phyloP scores from a whole-genome alignment of 2,113 vertebrate genomes.

The Chloropsis cyanopogon region DNA sequence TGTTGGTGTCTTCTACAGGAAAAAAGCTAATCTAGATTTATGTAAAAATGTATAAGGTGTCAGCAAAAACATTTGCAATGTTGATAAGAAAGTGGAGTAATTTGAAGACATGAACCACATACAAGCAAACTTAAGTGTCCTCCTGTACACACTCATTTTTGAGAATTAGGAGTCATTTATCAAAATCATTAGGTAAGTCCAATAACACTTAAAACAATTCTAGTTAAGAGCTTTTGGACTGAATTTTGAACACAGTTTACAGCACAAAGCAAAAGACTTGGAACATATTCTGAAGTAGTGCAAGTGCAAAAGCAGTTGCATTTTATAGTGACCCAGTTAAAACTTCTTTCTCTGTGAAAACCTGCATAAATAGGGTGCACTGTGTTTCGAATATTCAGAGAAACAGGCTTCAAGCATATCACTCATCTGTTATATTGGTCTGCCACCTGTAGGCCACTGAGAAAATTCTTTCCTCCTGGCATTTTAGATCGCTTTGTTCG shows the following conservation, averaged over 20 bases:
- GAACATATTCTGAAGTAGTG: background rate
- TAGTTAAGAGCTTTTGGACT: background rate
- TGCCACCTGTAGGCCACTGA: constrained; percentile 64
- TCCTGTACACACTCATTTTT: background rate
- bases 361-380: background rate
- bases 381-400: background rate
- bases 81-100: background rate
- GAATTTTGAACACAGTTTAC: background rate
- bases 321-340: background rate
- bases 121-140: background rate
- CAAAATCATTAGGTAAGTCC: background rate
- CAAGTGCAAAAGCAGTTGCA: background rate
- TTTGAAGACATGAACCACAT: background rate
- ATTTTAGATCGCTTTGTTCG: background rate
- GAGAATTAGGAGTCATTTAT: background rate
- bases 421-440: constrained; percentile 42
- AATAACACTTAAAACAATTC: background rate
- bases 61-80: background rate
- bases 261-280: background rate
- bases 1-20: background rate
- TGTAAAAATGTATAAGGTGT: background rate
- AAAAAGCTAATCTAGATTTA: background rate
- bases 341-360: background rate
- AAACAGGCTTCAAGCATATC: background rate
- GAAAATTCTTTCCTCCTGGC: constrained; percentile 10